phyloP scores from a whole-genome alignment of 2,888 invertebrate species.

The Metopia argyrocephala region DNA sequence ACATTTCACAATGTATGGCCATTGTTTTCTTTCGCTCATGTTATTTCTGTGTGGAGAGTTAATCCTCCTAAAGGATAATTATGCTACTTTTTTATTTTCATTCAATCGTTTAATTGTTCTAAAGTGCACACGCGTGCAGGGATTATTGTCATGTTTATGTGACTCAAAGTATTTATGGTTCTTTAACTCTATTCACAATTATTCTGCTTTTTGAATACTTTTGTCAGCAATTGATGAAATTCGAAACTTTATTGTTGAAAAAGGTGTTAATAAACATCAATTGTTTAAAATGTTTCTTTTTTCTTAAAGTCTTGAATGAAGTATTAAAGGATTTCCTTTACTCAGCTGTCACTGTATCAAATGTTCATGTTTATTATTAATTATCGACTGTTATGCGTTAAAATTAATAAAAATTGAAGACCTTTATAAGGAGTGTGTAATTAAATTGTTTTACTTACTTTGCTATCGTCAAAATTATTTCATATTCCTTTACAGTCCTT shows the following conservation, averaged over 20 bases:
- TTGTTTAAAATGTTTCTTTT: too few relatives aligned
- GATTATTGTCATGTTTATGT: conserved; percentile 63
- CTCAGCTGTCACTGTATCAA: not conserved
- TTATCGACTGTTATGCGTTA: too few relatives aligned
- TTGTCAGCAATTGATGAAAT: conserved; percentile 44
- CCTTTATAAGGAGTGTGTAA: too few relatives aligned
- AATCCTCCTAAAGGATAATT: conserved; percentile 56
- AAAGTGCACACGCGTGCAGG: conserved; percentile 63
- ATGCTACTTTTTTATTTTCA: conserved; percentile 31
- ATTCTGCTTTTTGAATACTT: not conserved
- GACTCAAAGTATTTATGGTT: conserved; percentile 45
- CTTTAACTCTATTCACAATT: not conserved
- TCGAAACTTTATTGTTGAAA: conserved; percentile 50
- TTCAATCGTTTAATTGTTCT: conserved; percentile 32
- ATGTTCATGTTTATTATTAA: not conserved
- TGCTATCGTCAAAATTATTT: too few relatives aligned
- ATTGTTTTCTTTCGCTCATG: not conserved
- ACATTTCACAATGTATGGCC: not conserved
- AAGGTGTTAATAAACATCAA: conserved; percentile 46
- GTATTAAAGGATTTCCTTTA: not conserved
- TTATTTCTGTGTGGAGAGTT: conserved; percentile 38
- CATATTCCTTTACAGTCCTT: too few relatives aligned
- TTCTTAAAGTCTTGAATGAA: conserved; percentile 8
- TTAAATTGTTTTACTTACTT: too few relatives aligned
- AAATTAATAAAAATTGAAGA: too few relatives aligned